Percentiles rank a stretch among this genome's conserved stretches.
phyloP scores from a whole-genome alignment of 2,888 invertebrate genomes.

The Stegana nigrithorax region DNA sequence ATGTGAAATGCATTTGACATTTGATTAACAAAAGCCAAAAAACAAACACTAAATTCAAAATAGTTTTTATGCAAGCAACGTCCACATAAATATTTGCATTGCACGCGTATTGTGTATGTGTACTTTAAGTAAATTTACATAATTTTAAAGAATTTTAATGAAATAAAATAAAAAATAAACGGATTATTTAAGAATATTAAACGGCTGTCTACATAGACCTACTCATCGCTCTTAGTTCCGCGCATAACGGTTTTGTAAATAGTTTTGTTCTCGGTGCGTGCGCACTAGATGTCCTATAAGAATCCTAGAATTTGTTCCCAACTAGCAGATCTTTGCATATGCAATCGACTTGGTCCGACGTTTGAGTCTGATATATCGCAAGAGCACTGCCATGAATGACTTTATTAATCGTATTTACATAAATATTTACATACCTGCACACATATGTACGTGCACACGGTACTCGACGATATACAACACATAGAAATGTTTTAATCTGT shows the following conservation, averaged over 20 bases:
- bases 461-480: too few species aligned
- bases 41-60: constrained; percentile 2
- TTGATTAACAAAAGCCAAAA: not conserved
- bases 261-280: too few species aligned
- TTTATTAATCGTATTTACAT: not conserved
- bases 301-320: too few species aligned
- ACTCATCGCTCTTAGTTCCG: too few species aligned
- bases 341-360: too few species aligned
- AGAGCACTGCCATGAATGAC: constrained; percentile 1
- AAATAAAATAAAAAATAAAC: constrained; percentile 5
- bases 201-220: not conserved
- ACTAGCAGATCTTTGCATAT: too few species aligned
- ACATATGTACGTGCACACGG: too few species aligned
- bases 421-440: too few species aligned
- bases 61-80: constrained; percentile 57
- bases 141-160: constrained; percentile 16
- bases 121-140: constrained; percentile 34
- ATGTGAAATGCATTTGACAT: too few species aligned
- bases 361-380: not conserved
- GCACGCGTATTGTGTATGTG: constrained; percentile 33
- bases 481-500: too few species aligned
- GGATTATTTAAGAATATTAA: constrained; percentile 16
- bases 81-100: constrained; percentile 34
- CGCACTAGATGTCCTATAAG: too few species aligned
- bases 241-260: too few species aligned